Percentiles rank a stretch among this genome's conserved stretches.
phyloP scores from a whole-genome alignment of 2,888 invertebrate genomes.

The Mesorhabditis belari region DNA sequence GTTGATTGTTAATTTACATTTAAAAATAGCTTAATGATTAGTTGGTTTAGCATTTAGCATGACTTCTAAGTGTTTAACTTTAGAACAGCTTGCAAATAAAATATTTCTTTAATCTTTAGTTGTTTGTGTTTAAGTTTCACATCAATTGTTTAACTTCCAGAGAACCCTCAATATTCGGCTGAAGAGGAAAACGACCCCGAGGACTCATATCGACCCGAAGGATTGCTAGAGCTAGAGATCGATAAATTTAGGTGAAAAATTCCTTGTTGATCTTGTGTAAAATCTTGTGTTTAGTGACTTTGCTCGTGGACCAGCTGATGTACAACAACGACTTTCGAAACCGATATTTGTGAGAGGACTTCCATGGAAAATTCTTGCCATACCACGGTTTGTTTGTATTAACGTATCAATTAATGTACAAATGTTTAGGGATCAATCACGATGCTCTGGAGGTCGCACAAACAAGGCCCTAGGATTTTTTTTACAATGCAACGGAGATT shows the following conservation, averaged over 20 bases:
- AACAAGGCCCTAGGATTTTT: constrained; percentile 59
- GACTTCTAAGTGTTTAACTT: no score
- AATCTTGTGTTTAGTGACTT: constrained; percentile 18
- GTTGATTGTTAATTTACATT: not conserved
- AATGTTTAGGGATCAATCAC: constrained; percentile 1
- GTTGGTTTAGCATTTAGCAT: no score
- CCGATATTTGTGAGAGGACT: constrained; percentile 88
- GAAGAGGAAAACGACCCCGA: constrained; percentile 7
- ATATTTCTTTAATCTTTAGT: no score
- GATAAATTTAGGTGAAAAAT: constrained; percentile 66
- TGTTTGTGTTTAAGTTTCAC: no score
- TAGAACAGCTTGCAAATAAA: no score
- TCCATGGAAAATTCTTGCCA: constrained; percentile 95
- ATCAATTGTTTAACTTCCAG: no score
- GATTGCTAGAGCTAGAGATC: constrained; percentile 81
- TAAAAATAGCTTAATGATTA: no score
- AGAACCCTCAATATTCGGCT: not conserved
- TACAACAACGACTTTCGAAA: constrained; percentile 64
- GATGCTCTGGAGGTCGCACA: constrained; percentile 14
- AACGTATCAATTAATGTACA: no score
- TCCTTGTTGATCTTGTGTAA: constrained; percentile 2
- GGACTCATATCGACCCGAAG: constrained; percentile 85
- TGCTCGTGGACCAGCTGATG: constrained; percentile 43
- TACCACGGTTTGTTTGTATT: constrained; percentile 75
- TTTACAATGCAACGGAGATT: constrained; percentile 81